Base-by-base conservation (phyloP, 2,113 vertebrate species). In the Circaetus cinerascens region DNA sequence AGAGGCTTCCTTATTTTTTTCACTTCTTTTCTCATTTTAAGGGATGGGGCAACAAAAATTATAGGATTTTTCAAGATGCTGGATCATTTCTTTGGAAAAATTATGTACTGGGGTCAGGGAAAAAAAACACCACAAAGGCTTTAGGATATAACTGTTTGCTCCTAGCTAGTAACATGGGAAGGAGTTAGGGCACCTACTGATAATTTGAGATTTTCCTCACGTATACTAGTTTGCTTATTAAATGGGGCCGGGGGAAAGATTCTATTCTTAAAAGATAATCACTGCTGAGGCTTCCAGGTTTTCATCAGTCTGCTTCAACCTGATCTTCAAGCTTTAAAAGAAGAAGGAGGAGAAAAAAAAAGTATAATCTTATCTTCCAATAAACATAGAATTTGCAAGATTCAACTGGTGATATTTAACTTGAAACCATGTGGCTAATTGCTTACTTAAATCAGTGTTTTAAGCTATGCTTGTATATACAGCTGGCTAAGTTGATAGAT, bases 241-340 rank as follows among this genome's bases (percentile, higher is more conserved):
- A 81, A 7, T 1, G n/a, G 6, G 13, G 18, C 27, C 2, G 2
- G 9, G 1, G 0, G 3, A 64, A 45, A 75, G 5, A 51, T 51
- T 69, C 11, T 60, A 0, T 51, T 84, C 30, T 80, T 90, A 16
- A 29, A 92, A 57, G 18, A 19, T 14, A 78, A 41, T 50, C 13
- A 56, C 30, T 25, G 64, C 57, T 79, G 48, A 88, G 19, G 26
- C 32, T 88, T 85, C 60, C 17, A 71, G 22, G 46, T 92, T 81
- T 74, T 53, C 27, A 66, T 73, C 48, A 69, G 50, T 30, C 53
- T 77, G 38, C 51, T 85, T 88, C 45, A 77, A 26, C 43, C 57
- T 64, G 30, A 50, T 60, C 30, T 76, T 81, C 45, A 73, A 16
- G 22, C 29, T 60, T 53, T 77, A 76, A 92, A 92, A 73, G 32